Evolutionary conservation across 30 jellyfish, hydroid and myxozoan genomes (phyloP).

Genomic region (Cassiopea andromeda): DNA sequence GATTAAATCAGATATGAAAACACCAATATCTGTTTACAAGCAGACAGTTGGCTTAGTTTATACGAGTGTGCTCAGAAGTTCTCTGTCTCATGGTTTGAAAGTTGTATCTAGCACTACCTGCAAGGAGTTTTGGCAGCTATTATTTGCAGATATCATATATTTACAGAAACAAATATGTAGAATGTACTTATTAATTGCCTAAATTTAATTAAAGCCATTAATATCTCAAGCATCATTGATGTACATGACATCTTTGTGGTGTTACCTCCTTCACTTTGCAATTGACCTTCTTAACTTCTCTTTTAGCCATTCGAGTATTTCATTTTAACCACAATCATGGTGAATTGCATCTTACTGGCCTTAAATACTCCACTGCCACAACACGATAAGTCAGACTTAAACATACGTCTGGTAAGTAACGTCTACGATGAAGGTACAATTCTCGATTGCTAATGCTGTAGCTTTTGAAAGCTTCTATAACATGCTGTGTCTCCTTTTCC

Average conservation of each 20-base stretch:
- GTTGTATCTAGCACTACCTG: too few species aligned
- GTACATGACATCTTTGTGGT: too few species aligned
- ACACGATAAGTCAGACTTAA: conserved; percentile 81
- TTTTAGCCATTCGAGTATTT: conserved; percentile 89
- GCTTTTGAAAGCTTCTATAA: not conserved
- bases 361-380: conserved; percentile 91
- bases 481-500: not conserved
- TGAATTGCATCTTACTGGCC: conserved; percentile 89
- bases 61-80: too few species aligned
- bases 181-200: too few species aligned
- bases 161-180: too few species aligned
- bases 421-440: not conserved
- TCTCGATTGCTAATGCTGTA: not conserved
- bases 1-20: not conserved
- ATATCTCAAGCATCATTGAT: too few species aligned
- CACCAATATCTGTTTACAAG: not conserved
- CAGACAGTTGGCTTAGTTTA: not conserved
- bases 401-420: conserved; percentile 79
- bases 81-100: too few species aligned
- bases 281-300: conserved; percentile 22
- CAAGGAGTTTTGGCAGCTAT: too few species aligned
- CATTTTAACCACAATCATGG: conserved; percentile 87
- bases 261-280: not conserved
- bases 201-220: too few species aligned
- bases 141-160: too few species aligned